Evolutionary conservation across 1,140 invertebrate genomes (phyloP), one percentile per base, ranked within the genome.

Genomic region (Ips nitidus): DNA sequence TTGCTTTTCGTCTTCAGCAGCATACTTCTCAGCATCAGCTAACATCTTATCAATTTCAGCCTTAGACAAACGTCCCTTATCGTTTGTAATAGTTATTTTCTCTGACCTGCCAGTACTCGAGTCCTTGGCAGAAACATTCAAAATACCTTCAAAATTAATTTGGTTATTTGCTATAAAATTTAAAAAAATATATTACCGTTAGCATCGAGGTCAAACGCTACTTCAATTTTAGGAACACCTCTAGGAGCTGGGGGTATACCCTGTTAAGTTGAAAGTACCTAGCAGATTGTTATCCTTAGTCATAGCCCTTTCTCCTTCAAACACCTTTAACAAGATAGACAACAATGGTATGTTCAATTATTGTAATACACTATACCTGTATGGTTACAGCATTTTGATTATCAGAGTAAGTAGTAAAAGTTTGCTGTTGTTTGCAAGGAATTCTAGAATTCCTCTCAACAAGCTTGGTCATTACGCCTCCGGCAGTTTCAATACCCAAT

Each of bases 41-140:
- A 98, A 84, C 95, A 98, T 98, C 41, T 89, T 84, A 75, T 97
- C 94, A 73, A 98, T 98, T 75, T 98, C 94, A 39, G 91, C 91
- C 78, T 96, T 94, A 38, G 88, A 90, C 2, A 98, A 83, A 37
- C 95, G 87, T 2, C 95, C 94, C 79, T 96, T 97, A 77, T 98
- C 95, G 77, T 98, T 98, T 38, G 92, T 94, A 65, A 97, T 97
- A 40, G 91, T 90, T 66, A 93, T 92, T 73, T 87, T 88, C 76
- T 93, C 90, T 1, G 86, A 86, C 65, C 87, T 89, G 36, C 91
- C 91, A 2, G 90, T 92, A 65, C 89, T 91, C 72, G 82, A 87
- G 71, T 95, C 93, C 76, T 88, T 86, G 4, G 93, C 93, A 2
- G 88, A 89, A 0, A 95, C 93, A 77, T 91, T 89, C 1, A 93